Evolutionary conservation across 2,888 invertebrate species (phyloP), one percentile per base, ranked within the genome.

Genomic region (Ochropleura plecta): DNA sequence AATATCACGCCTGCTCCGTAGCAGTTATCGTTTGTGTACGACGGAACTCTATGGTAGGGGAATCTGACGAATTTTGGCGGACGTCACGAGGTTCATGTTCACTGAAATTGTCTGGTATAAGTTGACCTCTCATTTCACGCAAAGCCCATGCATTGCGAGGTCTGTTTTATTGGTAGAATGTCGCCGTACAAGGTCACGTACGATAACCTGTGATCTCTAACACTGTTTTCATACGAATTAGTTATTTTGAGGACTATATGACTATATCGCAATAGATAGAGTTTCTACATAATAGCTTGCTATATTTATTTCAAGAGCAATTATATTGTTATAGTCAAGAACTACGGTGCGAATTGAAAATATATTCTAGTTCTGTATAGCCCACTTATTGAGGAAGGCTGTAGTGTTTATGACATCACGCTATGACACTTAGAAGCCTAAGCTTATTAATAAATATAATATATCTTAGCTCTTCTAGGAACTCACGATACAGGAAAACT

Each of bases 21-120:
- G 7, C 7, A 14, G 60, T n/a, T 18, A 42, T 2, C 30, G 30
- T 62, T 60, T 10, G 40, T 3, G 10, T 14, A 16, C 20, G 63
- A 64, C 30, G 30, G 30, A 64, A 64, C 64, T 64, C 48, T 48
- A 64, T 30, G 46, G 64, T 2, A 46, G 46, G 64, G 46, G 64
- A 20, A 64, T 30, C 6, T 4, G n/a, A 10, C 48, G 4, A 18
- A 40, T 30, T 48, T 16, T 49, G 4, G 12, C 48, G 65, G 48
- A 49, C 48, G 30, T 5, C 30, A 12, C 30, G 30, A 1, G 7
- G 48, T 65, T 12, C 49, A 64, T 65, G 48, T 18, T 49, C 18
- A 5, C 30, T 30, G 30, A 3, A 30, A 30, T 2, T 30, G 16
- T n/a, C 20, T 3, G 5, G 20, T 63, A 16, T 20, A 3, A 16